Conservation (phyloP, 2,888 invertebrate species). For the Acholoe squamosa region DNA sequence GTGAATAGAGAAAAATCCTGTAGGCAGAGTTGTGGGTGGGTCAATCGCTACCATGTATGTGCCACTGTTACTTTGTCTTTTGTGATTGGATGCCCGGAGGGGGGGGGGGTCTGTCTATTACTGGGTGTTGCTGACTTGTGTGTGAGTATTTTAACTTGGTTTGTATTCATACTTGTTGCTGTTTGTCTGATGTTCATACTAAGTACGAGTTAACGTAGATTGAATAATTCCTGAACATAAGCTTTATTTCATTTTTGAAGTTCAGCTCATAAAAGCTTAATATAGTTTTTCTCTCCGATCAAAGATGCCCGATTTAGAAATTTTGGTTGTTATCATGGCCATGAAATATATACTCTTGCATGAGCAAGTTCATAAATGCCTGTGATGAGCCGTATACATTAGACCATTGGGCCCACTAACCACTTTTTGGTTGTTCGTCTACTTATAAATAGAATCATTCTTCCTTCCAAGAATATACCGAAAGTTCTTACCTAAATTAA, state of each 20-base stretch:
- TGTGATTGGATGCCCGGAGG: too few species aligned
- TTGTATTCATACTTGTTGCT: not conserved
- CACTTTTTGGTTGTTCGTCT: too few species aligned
- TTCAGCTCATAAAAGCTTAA: not conserved
- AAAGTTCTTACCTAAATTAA: too few species aligned
- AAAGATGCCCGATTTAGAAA: not conserved
- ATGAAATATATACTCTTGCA: not conserved
- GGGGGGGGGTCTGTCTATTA: too few species aligned
- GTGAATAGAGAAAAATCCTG: too few species aligned
- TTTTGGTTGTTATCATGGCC: not conserved
- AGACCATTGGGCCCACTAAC: not conserved
- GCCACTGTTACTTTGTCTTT: too few species aligned
- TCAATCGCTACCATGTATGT: too few species aligned
- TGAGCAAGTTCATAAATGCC: not conserved
- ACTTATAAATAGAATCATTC: too few species aligned
- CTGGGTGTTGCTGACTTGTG: too few species aligned
- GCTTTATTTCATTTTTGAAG: not conserved
- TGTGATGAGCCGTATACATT: not conserved
- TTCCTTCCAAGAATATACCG: too few species aligned
- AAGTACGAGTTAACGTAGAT: not conserved
- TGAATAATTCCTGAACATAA: not conserved
- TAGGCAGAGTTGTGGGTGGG: too few species aligned
- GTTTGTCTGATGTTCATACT: not conserved
- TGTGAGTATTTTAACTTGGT: too few species aligned
- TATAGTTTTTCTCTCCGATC: not conserved